These are phyloP conservation scores for Cyclopterus lumpus DNA, from an alignment of 2,797 vertebrate species.

Conservation along the genomic window DNA sequence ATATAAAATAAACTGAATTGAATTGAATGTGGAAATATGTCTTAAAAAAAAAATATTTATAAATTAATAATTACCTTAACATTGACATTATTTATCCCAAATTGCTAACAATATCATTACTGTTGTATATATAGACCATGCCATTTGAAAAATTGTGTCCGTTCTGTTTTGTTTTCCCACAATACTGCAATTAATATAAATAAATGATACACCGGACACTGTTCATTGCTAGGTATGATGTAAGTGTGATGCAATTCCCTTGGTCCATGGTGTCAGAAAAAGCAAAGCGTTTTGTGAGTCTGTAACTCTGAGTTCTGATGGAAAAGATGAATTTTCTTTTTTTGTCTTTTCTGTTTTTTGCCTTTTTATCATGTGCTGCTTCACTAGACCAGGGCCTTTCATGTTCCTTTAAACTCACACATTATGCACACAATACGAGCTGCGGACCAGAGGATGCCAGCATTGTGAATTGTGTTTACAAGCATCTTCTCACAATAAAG, in stretches of 20 bases:
- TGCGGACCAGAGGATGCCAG: constrained; percentile 48
- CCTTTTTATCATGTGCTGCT: constrained; percentile 41
- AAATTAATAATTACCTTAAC: background rate
- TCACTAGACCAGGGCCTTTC: constrained; percentile 44
- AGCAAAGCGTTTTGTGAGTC: constrained; percentile 38
- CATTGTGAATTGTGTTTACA: constrained; percentile 62
- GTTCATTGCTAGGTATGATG: constrained; percentile 54
- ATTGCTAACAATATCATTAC: background rate
- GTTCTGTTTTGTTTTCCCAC: constrained; percentile 15
- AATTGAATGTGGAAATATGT: background rate
- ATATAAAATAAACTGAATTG: too few relatives aligned
- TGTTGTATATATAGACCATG: background rate
- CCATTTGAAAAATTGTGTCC: constrained; percentile 11
- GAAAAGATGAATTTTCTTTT: constrained; percentile 29
- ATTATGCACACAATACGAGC: constrained; percentile 56
- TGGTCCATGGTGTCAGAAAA: constrained; percentile 36
- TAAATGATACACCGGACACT: constrained; percentile 38
- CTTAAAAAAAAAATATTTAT: background rate
- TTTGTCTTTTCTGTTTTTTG: constrained; percentile 34
- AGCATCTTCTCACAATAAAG: constrained; percentile 50
- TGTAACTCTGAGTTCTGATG: constrained; percentile 39
- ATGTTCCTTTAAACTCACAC: constrained; percentile 40
- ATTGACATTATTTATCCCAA: background rate
- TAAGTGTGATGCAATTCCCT: constrained; percentile 65
- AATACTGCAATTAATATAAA: constrained; percentile 44